Base-by-base conservation (phyloP, 1,140 invertebrate species). In the Chlorops oryzae region DNA sequence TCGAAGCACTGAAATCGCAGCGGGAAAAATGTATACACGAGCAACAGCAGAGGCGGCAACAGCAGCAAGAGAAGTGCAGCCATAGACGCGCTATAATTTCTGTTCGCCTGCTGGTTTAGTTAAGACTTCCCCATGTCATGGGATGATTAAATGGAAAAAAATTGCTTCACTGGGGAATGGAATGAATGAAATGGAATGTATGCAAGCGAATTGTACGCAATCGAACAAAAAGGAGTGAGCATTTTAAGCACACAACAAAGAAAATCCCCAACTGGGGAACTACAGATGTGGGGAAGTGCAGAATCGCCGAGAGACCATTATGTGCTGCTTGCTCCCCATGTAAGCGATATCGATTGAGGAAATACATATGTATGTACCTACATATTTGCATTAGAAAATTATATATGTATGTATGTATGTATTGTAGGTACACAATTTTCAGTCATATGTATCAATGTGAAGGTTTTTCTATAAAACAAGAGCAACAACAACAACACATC, bases 41-140 rank as follows among this genome's bases (percentile, higher is more conserved):
- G 17, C 21, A 20, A 18, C 2, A 20, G 17, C 35, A 18, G 21
- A 38, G 17, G 12, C 35, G 21, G 21, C 21, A 38, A 18, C 15
- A 18, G 35, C 12, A 18, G 35, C 21, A 18, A 20, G 17, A 18
- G 35, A 18, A 18, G 50, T 35, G 24, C 12, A 38, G 13, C 17
- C 24, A 6, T n/a, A n/a, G n/a, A n/a, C 35, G 20, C 27, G 15
- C 18, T 41, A 5, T 21, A n/a, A 41, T 20, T 59, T 55, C 62
- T 65, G 64, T 35, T 41, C 54, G 58, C 64, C 64, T 64, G 57
- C 47, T 66, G 54, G 44, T 47, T 54, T 61, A 64, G 64, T 62
- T 59, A 59, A 64, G 64, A 67, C 64, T 67, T 67, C 64, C 64
- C 64, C 64, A 67, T 67, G 64, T 66, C 62, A 60, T 40, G 61